Evolutionary conservation across 2,113 vertebrate genomes (phyloP).

Genomic region (Sorex araneus): DNA sequence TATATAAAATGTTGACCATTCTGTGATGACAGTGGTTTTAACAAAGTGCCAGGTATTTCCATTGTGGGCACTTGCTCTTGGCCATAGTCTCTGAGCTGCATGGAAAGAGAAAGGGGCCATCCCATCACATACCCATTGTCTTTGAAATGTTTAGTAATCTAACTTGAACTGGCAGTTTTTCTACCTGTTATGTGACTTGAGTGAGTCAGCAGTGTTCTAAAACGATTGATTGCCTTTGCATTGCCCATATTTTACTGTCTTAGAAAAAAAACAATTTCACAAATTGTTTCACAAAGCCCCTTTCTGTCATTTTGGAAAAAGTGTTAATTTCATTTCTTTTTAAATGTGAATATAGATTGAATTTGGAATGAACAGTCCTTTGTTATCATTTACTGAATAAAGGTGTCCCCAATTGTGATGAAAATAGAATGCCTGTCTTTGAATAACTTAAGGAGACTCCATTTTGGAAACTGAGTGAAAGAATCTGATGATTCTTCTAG

Average conservation of each 20-base stretch:
- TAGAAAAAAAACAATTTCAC: neutral
- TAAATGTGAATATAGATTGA: fast-evolving
- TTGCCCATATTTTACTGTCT: neutral
- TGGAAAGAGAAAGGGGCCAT: fast-evolving
- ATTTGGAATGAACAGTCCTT: neutral
- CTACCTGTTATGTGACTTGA: neutral
- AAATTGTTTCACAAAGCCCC: too few relatives aligned
- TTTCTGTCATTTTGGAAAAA: neutral
- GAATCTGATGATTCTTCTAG: neutral
- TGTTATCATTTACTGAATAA: neutral
- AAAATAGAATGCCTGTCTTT: neutral
- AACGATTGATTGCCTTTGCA: neutral
- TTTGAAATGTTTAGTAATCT: neutral
- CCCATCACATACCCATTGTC: fast-evolving
- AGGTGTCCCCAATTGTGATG: neutral
- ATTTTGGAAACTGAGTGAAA: neutral
- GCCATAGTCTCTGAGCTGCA: neutral
- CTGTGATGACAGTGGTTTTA: neutral
- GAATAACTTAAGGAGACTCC: neutral
- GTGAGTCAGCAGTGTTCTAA: neutral
- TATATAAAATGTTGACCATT: neutral
- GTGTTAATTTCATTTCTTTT: neutral
- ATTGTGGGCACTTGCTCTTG: neutral
- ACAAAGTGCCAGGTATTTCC: neutral
- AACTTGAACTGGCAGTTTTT: neutral